phyloP scores from a whole-genome alignment of 2,888 invertebrate species.

The Leucoma salicis region DNA sequence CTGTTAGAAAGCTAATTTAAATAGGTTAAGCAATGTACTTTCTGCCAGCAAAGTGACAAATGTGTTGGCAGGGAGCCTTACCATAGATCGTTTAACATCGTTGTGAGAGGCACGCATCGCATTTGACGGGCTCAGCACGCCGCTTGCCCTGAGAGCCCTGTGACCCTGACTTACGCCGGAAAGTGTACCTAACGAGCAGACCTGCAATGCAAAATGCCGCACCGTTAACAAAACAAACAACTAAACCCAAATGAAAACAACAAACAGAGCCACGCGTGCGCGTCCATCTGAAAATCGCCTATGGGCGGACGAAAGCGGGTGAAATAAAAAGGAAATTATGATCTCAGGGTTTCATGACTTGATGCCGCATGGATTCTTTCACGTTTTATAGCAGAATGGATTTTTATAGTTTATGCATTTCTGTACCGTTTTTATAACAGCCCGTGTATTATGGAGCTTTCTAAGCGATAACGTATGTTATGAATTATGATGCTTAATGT shows the following conservation, averaged over 20 bases:
- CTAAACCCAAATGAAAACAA: conserved; percentile 66
- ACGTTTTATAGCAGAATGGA: conserved; percentile 61
- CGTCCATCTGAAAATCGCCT: conserved; percentile 78
- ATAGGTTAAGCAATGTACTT: conserved; percentile 34
- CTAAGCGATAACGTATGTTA: conserved; percentile 46
- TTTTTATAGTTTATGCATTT: conserved; percentile 41
- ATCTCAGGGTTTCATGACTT: conserved; percentile 67
- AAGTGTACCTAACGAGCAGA: conserved; percentile 84
- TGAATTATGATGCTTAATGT: conserved; percentile 35
- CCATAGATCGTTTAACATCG: conserved; percentile 80
- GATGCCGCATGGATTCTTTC: conserved; percentile 65
- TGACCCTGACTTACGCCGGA: conserved; percentile 82
- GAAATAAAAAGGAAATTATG: conserved; percentile 63
- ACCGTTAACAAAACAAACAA: conserved; percentile 79
- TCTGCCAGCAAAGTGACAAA: conserved; percentile 51
- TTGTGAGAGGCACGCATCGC: conserved; percentile 82
- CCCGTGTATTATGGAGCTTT: conserved; percentile 49
- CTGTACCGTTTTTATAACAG: conserved; percentile 40
- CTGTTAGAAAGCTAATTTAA: conserved; percentile 42
- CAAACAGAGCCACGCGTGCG: conserved; percentile 61
- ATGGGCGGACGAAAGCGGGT: conserved; percentile 74
- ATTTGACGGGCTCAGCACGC: conserved; percentile 78
- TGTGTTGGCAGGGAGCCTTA: conserved; percentile 64
- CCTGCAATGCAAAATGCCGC: conserved; percentile 82
- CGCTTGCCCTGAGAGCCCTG: conserved; percentile 79